A percentile compares a stretch with the other conserved stretches of the same genome.
Evolutionary conservation across 2,113 vertebrate species (phyloP).

Genomic region (Saccopteryx leptura): DNA sequence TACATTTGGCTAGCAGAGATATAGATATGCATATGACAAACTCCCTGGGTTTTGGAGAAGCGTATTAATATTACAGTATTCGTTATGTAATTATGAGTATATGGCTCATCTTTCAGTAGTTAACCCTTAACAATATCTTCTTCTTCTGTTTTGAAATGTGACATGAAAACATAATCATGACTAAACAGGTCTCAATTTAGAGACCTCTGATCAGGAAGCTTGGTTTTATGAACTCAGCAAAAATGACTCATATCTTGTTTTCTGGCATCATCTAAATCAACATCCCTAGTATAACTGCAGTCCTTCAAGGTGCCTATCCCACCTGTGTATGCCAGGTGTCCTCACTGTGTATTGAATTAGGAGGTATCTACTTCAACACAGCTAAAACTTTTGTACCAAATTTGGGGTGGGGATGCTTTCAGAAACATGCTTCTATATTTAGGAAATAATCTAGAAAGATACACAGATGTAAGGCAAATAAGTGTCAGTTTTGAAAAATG

Average conservation of each 20-base stretch:
- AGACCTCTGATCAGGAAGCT: neutral
- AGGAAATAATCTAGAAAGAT: slow-evolving; percentile 3
- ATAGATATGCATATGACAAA: neutral
- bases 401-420: neutral
- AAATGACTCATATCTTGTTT: neutral
- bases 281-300: neutral
- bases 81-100: neutral
- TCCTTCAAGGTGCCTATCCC: neutral
- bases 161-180: neutral
- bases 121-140: neutral
- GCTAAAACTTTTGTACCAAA: neutral
- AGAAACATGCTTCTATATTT: slow-evolving; percentile 24
- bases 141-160: neutral
- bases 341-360: neutral
- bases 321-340: neutral
- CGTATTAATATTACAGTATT: neutral
- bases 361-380: neutral
- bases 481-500: neutral
- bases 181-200: neutral
- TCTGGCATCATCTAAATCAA: neutral
- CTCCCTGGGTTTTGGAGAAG: neutral
- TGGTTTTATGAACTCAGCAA: neutral
- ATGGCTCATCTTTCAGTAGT: neutral
- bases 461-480: slow-evolving; percentile 7
- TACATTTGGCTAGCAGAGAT: neutral